phyloP scores from a whole-genome alignment of 2,888 invertebrate species.

The Agelastica alni region DNA sequence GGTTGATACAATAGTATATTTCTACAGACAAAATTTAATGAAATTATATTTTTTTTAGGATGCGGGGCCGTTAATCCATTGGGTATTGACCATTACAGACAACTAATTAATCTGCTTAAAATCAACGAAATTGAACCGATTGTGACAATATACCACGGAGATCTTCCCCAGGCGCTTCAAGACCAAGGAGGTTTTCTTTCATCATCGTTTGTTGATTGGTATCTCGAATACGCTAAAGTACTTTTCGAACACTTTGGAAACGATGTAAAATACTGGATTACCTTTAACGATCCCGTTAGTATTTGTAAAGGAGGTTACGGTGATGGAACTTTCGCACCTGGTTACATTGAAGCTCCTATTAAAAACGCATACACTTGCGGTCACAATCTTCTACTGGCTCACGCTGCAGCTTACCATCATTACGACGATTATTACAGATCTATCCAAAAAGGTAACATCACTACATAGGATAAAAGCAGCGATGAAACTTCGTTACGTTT shows the following conservation, averaged over 20 bases:
- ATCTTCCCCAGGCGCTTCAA: conserved; percentile 19
- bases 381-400: conserved; percentile 17
- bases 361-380: conserved; percentile 18
- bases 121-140: conserved; percentile 20
- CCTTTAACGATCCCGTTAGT: conserved; percentile 16
- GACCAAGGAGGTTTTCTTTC: conserved; percentile 20
- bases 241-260: conserved; percentile 20
- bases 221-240: conserved; percentile 16
- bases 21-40: too few relatives aligned
- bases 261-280: conserved; percentile 20
- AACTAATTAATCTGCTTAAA: not conserved
- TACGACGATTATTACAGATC: conserved; percentile 14
- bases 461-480: not conserved
- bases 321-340: conserved; percentile 14
- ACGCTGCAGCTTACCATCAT: conserved; percentile 15
- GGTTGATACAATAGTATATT: too few relatives aligned
- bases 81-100: conserved; percentile 1
- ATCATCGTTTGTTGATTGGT: conserved; percentile 12
- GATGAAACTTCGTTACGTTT: too few relatives aligned
- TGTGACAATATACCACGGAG: conserved; percentile 16
- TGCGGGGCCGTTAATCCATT: conserved; percentile 1
- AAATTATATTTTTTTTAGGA: not conserved
- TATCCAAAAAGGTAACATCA: conserved; percentile 11
- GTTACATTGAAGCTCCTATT: conserved; percentile 6
- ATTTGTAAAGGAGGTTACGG: conserved; percentile 19